Evolutionary conservation across 2,797 vertebrate species (phyloP), one percentile per base, ranked within the genome.

Genomic region (Myripristis jacobus): DNA sequence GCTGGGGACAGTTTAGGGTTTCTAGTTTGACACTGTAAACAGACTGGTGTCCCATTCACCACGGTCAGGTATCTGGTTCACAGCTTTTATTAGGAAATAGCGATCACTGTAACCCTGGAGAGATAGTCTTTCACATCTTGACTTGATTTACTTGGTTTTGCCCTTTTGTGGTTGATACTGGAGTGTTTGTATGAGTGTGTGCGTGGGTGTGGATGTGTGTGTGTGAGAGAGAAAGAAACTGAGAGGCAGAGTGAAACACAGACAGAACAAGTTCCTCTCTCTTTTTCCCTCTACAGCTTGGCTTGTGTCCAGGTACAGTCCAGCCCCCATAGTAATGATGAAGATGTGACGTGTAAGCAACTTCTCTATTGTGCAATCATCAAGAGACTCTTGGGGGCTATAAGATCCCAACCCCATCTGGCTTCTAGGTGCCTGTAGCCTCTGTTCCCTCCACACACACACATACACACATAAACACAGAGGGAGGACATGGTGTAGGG

Each of bases 311-410:
- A 90, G 84, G 80, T 87, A 69, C 29, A 70, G 83, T 81, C 83
- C 86, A 67, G 75, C 89, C 90, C 54, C 81, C 61, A 70, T 53
- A 6, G 69, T 78, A 22, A 58, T 73, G 81, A 82, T 79, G 82
- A 60, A 76, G 73, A 63, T 79, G 74, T 89, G 89, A 91, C 87
- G 83, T 79, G 70, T 50, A 53, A 57, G 73, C 78, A 75, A 78
- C 87, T 87, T 86, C 68, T 66, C 75, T 61, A 69, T 93, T 93
- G 90, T 76, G 91, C 78, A 93, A 93, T 77, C 81, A 36, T 43
- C 31, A 58, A 18, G 79, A 81, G 73, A 47, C 87, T 87, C 70
- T 24, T n/a, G 65, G 82, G 90, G 84, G 83, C 86, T 92, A 90
- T 92, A 91, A 91, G 85, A 86, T 75, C 82, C 70, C 75, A 79